Evolutionary conservation across 2,797 vertebrate species (phyloP).

Genomic region (Cichlasoma orientale): DNA sequence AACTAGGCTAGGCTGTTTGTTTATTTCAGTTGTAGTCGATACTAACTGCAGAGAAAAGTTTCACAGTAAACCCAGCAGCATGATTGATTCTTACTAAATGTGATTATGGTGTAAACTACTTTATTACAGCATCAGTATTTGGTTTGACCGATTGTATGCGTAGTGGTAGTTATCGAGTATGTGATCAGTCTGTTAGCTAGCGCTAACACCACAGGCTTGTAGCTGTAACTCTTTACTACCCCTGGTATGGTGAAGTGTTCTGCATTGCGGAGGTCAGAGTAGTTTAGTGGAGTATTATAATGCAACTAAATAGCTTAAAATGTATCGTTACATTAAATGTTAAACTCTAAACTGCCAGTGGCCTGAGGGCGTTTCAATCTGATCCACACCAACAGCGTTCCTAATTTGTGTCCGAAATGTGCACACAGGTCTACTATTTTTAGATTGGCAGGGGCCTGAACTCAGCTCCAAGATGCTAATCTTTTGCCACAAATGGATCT

Average conservation of each 20-base stretch:
- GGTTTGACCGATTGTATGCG: slow-evolving; percentile 7
- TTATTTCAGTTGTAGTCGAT: slow-evolving; percentile 55
- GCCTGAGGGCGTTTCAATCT: slow-evolving; percentile 41
- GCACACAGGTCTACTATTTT: slow-evolving; percentile 73
- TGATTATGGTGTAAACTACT: not conserved
- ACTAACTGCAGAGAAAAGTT: not conserved
- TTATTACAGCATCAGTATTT: not conserved
- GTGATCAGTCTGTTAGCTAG: slow-evolving; percentile 33
- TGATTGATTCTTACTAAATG: not conserved
- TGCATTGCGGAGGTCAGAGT: slow-evolving; percentile 40
- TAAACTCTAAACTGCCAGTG: not conserved
- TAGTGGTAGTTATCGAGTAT: slow-evolving; percentile 29
- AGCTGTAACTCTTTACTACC: slow-evolving; percentile 16
- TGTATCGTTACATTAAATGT: not conserved
- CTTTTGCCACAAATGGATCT: slow-evolving; percentile 59
- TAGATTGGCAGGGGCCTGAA: slow-evolving; percentile 62
- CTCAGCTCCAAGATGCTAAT: slow-evolving; percentile 52
- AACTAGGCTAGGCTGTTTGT: slow-evolving; percentile 55
- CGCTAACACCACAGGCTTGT: slow-evolving; percentile 32
- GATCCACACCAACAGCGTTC: slow-evolving; percentile 41
- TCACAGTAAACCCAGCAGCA: not conserved
- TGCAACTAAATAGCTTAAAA: not conserved
- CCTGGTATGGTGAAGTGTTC: not conserved
- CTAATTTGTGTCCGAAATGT: slow-evolving; percentile 66
- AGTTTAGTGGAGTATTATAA: not conserved